Evolutionary conservation across 2,797 vertebrate genomes (phyloP).

Genomic region (Molossus molossus): DNA sequence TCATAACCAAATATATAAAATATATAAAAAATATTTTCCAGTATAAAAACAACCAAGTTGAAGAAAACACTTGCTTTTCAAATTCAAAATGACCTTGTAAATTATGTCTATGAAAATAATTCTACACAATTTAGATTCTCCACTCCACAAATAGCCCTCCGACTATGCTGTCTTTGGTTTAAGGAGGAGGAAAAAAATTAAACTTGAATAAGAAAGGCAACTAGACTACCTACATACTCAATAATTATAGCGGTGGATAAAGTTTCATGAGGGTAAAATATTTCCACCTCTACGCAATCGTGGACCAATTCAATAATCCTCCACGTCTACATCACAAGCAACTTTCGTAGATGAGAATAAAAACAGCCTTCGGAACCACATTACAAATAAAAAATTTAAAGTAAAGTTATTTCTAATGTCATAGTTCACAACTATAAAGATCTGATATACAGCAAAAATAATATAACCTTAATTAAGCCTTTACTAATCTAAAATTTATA

Average conservation of each 20-base stretch:
- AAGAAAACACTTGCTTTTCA: conserved; percentile 35
- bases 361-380: background rate
- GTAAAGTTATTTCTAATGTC: conserved; percentile 50
- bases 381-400: conserved; percentile 66
- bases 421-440: background rate
- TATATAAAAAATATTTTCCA: conserved; percentile 39
- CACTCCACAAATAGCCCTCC: background rate
- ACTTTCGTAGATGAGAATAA: conserved; percentile 40
- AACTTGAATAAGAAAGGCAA: conserved; percentile 11
- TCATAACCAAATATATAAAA: background rate
- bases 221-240: background rate
- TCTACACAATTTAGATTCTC: conserved; percentile 43
- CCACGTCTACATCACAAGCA: background rate
- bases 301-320: background rate
- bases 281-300: background rate
- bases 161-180: conserved; percentile 7
- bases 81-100: conserved; percentile 56
- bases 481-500: conserved; percentile 27
- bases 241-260: background rate
- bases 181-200: background rate
- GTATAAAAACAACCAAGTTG: conserved; percentile 34
- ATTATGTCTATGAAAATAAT: conserved; percentile 30
- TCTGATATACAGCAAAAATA: conserved; percentile 54
- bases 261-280: conserved; percentile 23
- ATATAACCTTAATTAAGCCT: conserved; percentile 46